Evolutionary conservation across 92 coral and sea anemone genomes (phyloP).

Genomic region (Pocillopora grandis): DNA sequence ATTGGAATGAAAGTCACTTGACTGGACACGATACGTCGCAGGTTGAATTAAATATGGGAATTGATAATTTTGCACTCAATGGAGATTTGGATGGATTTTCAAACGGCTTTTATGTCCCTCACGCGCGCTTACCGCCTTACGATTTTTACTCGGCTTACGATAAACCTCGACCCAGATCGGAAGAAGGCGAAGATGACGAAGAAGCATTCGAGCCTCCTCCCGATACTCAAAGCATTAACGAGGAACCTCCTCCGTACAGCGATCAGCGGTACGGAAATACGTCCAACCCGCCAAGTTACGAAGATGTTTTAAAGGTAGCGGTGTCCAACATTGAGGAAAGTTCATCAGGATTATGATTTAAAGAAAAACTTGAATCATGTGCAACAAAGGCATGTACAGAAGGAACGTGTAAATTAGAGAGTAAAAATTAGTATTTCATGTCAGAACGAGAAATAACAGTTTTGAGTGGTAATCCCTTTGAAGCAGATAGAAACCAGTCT

Average conservation of each 20-base stretch:
- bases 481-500: no score
- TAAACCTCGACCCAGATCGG: slow-evolving; percentile 33
- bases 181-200: neutral
- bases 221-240: neutral
- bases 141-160: slow-evolving; percentile 38
- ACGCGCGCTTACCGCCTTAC: slow-evolving; percentile 31
- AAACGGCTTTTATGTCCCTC: slow-evolving; percentile 17
- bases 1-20: slow-evolving; percentile 6
- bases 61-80: slow-evolving; percentile 35
- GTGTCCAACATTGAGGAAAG: neutral
- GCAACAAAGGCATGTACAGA: neutral
- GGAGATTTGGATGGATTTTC: slow-evolving; percentile 37
- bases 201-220: neutral
- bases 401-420: neutral
- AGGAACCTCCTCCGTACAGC: slow-evolving; percentile 41
- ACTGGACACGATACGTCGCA: neutral
- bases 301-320: slow-evolving; percentile 14
- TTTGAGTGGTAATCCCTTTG: no score
- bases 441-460: no score
- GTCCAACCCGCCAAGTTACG: slow-evolving; percentile 33
- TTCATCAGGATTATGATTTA: slow-evolving; percentile 1
- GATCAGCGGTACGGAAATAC: neutral
- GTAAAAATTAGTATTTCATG: neutral
- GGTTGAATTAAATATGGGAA: slow-evolving; percentile 7
- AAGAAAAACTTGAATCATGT: neutral